Conservation (phyloP, 2,113 vertebrate species). For the Pterocles orientalis region DNA sequence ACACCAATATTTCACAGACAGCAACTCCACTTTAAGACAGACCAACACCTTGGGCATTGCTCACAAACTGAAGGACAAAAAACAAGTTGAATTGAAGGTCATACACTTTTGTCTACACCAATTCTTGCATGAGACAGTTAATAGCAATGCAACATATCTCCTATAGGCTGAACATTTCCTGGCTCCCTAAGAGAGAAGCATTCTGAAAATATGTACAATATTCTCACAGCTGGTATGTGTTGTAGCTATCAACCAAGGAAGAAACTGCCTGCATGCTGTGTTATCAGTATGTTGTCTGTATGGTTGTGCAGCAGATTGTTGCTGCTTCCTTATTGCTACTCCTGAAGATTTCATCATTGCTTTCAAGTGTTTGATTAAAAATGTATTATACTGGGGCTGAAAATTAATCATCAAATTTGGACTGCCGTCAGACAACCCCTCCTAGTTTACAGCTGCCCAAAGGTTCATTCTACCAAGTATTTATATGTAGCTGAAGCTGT, state of each 20-base stretch:
- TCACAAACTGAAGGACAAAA: neutral
- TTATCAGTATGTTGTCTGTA: neutral
- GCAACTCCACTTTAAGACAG: neutral
- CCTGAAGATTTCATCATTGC: neutral
- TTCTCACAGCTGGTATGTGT: neutral
- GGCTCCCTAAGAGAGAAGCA: neutral
- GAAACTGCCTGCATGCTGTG: neutral
- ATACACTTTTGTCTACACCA: neutral
- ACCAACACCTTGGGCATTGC: neutral
- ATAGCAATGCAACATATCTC: neutral
- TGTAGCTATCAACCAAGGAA: neutral
- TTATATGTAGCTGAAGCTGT: neutral
- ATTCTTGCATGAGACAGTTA: neutral
- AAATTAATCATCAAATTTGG: slow-evolving; percentile 27
- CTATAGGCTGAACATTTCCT: neutral
- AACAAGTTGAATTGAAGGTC: neutral
- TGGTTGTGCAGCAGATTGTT: neutral
- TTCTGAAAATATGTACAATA: neutral
- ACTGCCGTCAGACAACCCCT: neutral
- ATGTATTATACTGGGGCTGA: neutral
- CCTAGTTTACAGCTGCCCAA: neutral
- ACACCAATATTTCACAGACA: neutral
- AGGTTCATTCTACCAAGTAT: neutral
- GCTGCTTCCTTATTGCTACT: slow-evolving; percentile 36
- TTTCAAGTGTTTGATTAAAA: slow-evolving; percentile 22